Conservation (phyloP, 2,888 invertebrate genomes). For the Laspeyria flexula region DNA sequence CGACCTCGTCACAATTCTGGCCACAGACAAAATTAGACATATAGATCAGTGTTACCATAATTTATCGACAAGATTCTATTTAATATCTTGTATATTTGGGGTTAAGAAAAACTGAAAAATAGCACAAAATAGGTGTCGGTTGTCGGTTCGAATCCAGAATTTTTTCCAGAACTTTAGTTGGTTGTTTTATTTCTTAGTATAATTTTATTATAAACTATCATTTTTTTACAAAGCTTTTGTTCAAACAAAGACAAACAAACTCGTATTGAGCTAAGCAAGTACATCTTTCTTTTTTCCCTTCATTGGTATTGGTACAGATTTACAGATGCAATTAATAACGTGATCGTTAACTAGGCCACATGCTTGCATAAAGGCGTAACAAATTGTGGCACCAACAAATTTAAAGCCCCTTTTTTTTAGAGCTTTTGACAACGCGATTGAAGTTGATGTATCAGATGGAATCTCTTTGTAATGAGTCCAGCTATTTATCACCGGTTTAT, state of each 20-base stretch:
- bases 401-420: constrained; percentile 71
- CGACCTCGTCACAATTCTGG: constrained; percentile 24
- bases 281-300: neutral
- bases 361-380: constrained; percentile 81
- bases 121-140: no score
- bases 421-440: constrained; percentile 61
- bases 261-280: no score
- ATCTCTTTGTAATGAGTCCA: constrained; percentile 61
- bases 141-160: no score
- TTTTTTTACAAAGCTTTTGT: no score
- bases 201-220: no score
- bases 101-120: no score
- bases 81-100: no score
- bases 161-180: no score
- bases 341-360: constrained; percentile 79
- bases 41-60: neutral
- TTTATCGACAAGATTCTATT: neutral
- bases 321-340: constrained; percentile 54
- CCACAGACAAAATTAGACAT: constrained; percentile 23
- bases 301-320: neutral
- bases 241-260: no score
- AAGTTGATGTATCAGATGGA: constrained; percentile 61
- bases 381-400: constrained; percentile 72
- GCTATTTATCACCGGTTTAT: constrained; percentile 61
- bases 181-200: no score